Evolutionary conservation across 2,888 invertebrate species (phyloP), one percentile per base, ranked within the genome.

Genomic region (Diplazon laetatorius): DNA sequence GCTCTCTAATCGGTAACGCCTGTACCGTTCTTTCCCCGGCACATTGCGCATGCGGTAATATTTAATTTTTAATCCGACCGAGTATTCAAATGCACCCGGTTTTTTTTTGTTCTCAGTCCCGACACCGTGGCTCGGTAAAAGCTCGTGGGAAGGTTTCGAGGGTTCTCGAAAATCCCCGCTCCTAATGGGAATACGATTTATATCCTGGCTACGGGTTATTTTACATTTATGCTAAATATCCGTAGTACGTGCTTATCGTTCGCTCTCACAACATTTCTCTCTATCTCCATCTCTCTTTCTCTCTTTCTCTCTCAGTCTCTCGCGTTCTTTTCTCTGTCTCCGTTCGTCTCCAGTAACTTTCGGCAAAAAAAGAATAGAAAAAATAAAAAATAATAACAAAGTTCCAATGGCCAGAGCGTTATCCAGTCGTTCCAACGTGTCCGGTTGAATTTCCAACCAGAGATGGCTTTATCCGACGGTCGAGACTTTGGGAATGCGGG

Each of bases 121-220:
- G 22, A 22, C 2, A 1, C 3, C 42, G 4, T n/a, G 42, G 12
- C n/a, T 4, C 42, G n/a, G 42, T 14, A 14, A 20, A 18, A 2
- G 20, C 71, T 70, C 62, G 18, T 30, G 16, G 57, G 55, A 46
- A 48, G 35, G 44, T 68, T 39, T 59, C 30, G 57, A 20, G 71
- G 66, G 25, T 22, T 70, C 46, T 44, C 39, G 48, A 50, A 72
- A 66, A 76, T 30, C 48, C 78, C 55, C 69, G 57, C 70, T 86
- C 84, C 87, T 90, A 90, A 91, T 90, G 90, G 88, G 88, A 89
- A 90, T 90, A 90, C 89, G 85, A 90, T 90, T 90, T 90, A 89
- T 90, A 87, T 84, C 84, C 84, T 82, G 82, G 82, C 85, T 84
- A 70, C 80, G 81, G 86, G 81, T 88, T 88, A 88, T 85, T 88